Evolutionary conservation across 2,888 invertebrate genomes (phyloP), one percentile per base, ranked within the genome.

Genomic region (Temnothorax unifasciatus): DNA sequence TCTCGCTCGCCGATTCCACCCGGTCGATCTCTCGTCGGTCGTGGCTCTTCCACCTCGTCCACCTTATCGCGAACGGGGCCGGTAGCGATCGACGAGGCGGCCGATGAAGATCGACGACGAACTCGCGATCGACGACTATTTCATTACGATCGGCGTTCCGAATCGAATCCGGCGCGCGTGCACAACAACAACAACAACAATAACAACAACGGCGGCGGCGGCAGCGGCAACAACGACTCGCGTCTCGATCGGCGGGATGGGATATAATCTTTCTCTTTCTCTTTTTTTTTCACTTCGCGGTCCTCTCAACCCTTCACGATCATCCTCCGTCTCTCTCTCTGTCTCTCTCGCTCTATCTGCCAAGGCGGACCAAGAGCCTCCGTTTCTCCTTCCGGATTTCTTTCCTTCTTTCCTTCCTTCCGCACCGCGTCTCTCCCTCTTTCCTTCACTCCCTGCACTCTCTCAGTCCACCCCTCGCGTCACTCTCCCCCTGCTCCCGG

Each of bases 171-270:
- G 76, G 73, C 74, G 77, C 85, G 89, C 86, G 85, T 82, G 71
- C 86, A 87, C 89, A 84, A 86, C 76, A 83, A 88, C 84, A 89
- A 85, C 61, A 84, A 68, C 82, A 87, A 75, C 83, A 85, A 47
- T 66, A 79, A 75, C 57, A 84, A 75, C 85, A 74, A 77, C 84
- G 34, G 52, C 77, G 63, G 34, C 82, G 68, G 52, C 76, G 64
- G 77, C 85, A 13, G 77, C 89, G 68, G 54, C 85, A 68, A 54
- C 76, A 59, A 83, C 84, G 50, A 50, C 74, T 47, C 82, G 66
- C 76, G 82, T 75, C 68, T 82, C 82, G 76, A 84, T 76, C 76
- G 76, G 21, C 63, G 59, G 50, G 21, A 38, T 41, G 41, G 25
- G 57, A 83, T 29, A 29, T 29, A n/a, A n/a, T n/a, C n/a, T 29